Percentiles rank a stretch among this genome's conserved stretches.
Conservation (phyloP, 2,797 vertebrate genomes). For the Poeciliopsis turneri region DNA sequence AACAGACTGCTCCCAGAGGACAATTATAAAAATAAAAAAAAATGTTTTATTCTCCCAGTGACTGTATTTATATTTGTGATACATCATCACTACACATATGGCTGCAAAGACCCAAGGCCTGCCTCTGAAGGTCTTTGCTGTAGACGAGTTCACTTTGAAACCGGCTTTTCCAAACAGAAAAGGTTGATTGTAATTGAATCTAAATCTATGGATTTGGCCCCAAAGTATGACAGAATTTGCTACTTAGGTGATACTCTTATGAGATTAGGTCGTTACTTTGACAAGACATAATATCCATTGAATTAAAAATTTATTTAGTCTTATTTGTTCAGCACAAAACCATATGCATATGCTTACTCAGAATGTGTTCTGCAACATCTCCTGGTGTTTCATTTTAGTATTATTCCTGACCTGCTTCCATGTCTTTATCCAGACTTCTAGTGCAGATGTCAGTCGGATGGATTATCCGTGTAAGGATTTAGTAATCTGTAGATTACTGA, state of each 20-base stretch:
- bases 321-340: neutral
- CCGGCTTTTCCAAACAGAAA: neutral
- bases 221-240: neutral
- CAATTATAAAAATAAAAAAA: neutral
- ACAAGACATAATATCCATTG: neutral
- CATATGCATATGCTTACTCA: neutral
- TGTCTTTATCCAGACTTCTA: conserved; percentile 25
- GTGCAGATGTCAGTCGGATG: conserved; percentile 54
- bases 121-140: neutral
- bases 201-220: neutral
- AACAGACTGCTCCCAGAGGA: neutral
- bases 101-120: neutral
- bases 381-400: neutral
- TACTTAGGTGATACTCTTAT: neutral
- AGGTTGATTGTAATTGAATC: neutral
- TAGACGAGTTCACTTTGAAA: neutral
- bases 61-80: neutral
- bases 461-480: conserved; percentile 48
- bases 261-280: neutral
- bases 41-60: neutral
- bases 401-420: conserved; percentile 11
- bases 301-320: neutral
- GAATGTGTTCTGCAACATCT: neutral
- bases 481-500: conserved; percentile 71
- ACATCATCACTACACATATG: neutral